These are phyloP conservation scores for Oligia strigilis DNA, from an alignment of 2,888 invertebrate genomes.

Conservation along the genomic window DNA sequence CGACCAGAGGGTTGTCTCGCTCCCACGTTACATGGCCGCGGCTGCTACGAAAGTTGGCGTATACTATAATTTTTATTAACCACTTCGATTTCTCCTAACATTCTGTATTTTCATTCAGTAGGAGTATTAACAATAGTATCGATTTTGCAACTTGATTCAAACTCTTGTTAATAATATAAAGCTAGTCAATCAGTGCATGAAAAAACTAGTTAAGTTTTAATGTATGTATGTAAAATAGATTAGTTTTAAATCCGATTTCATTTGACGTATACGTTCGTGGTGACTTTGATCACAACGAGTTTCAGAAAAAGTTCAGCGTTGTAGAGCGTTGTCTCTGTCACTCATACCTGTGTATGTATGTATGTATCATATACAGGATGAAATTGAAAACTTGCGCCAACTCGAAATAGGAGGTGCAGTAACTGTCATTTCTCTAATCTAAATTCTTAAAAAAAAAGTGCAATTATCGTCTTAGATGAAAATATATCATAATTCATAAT, in stretches of 20 bases:
- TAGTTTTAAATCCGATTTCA: not conserved
- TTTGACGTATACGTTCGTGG: conserved; percentile 2
- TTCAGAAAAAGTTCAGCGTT: not conserved
- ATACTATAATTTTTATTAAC: conserved; percentile 17
- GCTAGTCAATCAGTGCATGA: conserved; percentile 31
- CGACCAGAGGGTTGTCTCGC: conserved; percentile 10
- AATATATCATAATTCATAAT: no score
- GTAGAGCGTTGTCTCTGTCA: not conserved
- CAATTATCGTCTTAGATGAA: no score
- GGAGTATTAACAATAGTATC: not conserved
- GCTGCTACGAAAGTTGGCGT: not conserved
- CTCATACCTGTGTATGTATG: not conserved
- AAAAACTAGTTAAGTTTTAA: not conserved
- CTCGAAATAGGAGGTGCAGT: no score
- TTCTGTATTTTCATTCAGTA: conserved; percentile 24
- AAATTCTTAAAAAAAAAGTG: no score
- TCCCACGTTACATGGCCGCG: not conserved
- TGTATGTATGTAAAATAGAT: conserved; percentile 35
- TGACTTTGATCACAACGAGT: not conserved
- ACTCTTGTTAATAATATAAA: conserved; percentile 18
- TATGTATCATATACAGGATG: not conserved
- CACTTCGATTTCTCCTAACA: conserved; percentile 20
- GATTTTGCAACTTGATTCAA: conserved; percentile 4
- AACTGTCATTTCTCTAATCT: no score
- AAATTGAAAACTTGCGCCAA: not conserved